These are phyloP conservation scores for Malthinus flaveolus DNA, from an alignment of 2,888 invertebrate species.

Conservation along the genomic window DNA sequence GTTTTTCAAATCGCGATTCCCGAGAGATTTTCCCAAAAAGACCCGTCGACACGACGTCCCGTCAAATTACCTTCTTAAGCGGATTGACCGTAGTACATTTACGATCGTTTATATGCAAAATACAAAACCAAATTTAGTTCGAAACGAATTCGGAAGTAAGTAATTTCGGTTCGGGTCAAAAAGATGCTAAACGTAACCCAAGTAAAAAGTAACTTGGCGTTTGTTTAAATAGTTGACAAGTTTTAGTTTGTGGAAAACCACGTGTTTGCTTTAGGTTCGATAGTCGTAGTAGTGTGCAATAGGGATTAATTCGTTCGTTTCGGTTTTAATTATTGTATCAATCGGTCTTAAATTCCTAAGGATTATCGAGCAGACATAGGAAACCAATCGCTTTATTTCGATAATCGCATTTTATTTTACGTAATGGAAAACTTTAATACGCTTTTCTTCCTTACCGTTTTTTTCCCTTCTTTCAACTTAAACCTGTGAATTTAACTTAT, in stretches of 20 bases:
- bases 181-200: neutral
- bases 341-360: neutral
- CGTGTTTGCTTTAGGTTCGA: constrained; percentile 3
- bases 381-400: constrained; percentile 17
- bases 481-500: neutral
- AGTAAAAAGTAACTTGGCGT: neutral
- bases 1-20: constrained; percentile 20
- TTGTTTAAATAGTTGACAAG: no score
- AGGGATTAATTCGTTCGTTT: no score
- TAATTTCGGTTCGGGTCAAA: constrained; percentile 15
- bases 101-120: constrained; percentile 27
- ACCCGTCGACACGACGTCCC: constrained; percentile 20
- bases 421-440: neutral
- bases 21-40: constrained; percentile 15
- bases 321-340: no score
- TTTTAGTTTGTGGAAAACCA: neutral
- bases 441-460: neutral
- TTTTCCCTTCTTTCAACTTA: neutral
- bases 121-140: constrained; percentile 20
- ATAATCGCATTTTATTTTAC: constrained; percentile 14
- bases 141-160: constrained; percentile 16
- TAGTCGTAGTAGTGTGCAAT: no score
- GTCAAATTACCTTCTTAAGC: constrained; percentile 21
- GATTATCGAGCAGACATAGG: neutral
- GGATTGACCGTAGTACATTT: constrained; percentile 25